Base-by-base conservation (phyloP, 1,140 invertebrate species). In the Reticulitermes speratus region DNA sequence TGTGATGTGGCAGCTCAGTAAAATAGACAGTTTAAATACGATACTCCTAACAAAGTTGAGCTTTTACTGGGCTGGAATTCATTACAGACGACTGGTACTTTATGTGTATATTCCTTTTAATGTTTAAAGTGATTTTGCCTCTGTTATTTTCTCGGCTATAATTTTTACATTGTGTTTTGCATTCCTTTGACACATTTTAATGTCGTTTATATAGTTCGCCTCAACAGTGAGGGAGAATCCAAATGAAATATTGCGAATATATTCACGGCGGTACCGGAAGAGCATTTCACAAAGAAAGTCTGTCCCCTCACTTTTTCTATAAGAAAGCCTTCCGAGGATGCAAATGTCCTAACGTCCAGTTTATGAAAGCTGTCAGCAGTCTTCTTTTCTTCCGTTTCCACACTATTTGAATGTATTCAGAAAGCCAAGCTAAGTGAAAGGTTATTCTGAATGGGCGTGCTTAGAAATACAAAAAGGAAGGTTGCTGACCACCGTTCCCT, bases 291-390 rank as follows among this genome's bases (percentile, higher is more conserved):
- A 65, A 65, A 65, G 59, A 23, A 25, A 65, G 7, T 9, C 25
- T 75, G 52, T 75, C 65, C 59, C 59, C 65, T 75, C n/a, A n/a
- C 0, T 30, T 30, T 75, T 75, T n/a, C 3, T 75, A 1, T 25
- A 75, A 75, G 65, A n/a, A 65, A 65, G 30, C 25, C 65, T 75
- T 75, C 16, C 65, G 25, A 7, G 6, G 65, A 30, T 75, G 65
- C 65, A 75, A 75, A 75, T 75, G 25, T 75, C n/a, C 65, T 30
- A 75, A 75, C 25, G 65, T 75, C 65, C 65, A 75, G 65, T 75
- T 30, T 30, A 30, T 75, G 65, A 75, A 75, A 75, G 65, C n/a
- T 9, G 25, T 65, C 59, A 65, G 21, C 25, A n/a, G 59, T 65
- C 59, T 65, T 23, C 25, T 19, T 75, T n/a, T 75, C n/a, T 5